Evolutionary conservation across 2,113 vertebrate species (phyloP).

Genomic region (Anhinga anhinga): DNA sequence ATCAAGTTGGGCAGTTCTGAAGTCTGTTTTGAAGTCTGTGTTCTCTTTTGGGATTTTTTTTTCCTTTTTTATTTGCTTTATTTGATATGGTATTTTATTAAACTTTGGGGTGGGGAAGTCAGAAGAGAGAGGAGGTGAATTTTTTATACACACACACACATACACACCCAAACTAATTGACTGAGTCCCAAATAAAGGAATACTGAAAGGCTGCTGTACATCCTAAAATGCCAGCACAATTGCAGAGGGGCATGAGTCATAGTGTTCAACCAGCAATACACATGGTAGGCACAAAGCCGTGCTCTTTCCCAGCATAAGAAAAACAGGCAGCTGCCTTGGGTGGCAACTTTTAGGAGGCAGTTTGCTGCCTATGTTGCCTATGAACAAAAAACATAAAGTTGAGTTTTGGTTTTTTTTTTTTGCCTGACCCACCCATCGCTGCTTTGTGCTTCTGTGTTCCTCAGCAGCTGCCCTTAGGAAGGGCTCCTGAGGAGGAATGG

Average conservation of each 20-base stretch:
- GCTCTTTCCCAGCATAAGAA: not conserved
- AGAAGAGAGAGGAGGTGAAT: not conserved
- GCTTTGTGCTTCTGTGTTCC: not conserved
- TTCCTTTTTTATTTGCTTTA: not conserved
- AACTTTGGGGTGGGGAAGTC: not conserved
- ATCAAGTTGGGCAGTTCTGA: not conserved
- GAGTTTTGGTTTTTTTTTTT: not conserved
- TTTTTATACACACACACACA: too few species aligned
- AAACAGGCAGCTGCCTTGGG: not conserved
- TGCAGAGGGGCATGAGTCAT: not conserved
- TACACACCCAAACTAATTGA: rapidly evolving
- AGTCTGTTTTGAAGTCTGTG: not conserved
- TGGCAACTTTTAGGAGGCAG: not conserved
- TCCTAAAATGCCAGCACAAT: not conserved
- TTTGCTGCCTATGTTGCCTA: not conserved
- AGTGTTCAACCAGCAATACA: rapidly evolving
- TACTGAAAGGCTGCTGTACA: not conserved
- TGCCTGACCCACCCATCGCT: not conserved
- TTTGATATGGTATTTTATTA: not conserved
- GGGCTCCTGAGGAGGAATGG: not conserved
- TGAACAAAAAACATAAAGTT: not conserved
- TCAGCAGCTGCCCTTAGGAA: not conserved
- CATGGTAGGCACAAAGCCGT: not conserved
- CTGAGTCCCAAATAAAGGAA: not conserved
- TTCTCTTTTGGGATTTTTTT: not conserved